These are phyloP conservation scores for Neoniphon sammara DNA, from an alignment of 2,797 vertebrate species.

Conservation along the genomic window DNA sequence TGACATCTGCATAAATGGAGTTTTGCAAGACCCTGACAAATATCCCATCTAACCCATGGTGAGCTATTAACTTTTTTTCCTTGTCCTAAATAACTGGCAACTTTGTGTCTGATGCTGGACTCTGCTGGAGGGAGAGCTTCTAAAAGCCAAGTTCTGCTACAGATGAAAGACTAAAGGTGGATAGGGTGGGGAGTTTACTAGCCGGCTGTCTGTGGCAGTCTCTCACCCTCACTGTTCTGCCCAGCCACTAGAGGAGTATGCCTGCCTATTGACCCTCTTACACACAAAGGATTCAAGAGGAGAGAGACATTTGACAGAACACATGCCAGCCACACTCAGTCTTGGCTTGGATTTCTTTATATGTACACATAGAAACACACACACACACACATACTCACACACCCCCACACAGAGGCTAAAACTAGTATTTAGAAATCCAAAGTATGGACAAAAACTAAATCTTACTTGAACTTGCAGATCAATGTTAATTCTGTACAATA, in stretches of 20 bases:
- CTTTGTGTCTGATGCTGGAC: constrained; percentile 23
- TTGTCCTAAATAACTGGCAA: not conserved
- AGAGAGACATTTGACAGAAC: constrained; percentile 71
- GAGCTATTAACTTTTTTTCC: not conserved
- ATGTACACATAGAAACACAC: constrained; percentile 34
- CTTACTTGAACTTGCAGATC: constrained; percentile 32
- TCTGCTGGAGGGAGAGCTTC: constrained; percentile 22
- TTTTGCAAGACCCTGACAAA: not conserved
- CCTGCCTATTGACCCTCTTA: constrained; percentile 77
- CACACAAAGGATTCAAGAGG: constrained; percentile 78
- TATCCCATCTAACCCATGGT: not conserved
- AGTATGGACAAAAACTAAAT: constrained; percentile 33
- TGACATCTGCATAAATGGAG: not conserved
- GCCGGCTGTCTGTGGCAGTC: constrained; percentile 17
- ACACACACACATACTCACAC: constrained; percentile 14
- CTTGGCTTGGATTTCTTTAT: constrained; percentile 59
- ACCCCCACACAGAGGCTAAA: constrained; percentile 7
- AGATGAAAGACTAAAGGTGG: constrained; percentile 41
- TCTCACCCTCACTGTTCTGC: constrained; percentile 56
- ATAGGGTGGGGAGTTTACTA: constrained; percentile 12
- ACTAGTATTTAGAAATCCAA: constrained; percentile 33
- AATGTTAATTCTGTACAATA: not conserved
- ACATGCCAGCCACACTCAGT: constrained; percentile 73
- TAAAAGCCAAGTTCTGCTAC: constrained; percentile 46
- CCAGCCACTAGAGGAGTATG: constrained; percentile 64